These are phyloP conservation scores for Hycleus cichorii DNA, from an alignment of 1,140 invertebrate species.

Conservation along the genomic window DNA sequence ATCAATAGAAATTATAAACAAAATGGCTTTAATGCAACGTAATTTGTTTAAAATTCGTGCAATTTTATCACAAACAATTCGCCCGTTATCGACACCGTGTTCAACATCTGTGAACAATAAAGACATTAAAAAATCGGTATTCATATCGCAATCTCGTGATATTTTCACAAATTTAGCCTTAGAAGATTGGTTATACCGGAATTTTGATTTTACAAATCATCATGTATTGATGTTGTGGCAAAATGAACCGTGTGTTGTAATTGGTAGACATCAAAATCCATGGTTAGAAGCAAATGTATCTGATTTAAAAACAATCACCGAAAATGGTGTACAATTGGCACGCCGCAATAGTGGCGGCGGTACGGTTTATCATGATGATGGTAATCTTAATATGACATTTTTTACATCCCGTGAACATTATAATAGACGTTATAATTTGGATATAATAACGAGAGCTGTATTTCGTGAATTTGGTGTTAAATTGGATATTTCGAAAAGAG, in stretches of 20 bases:
- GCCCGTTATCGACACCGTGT: not conserved
- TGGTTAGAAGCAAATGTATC: conserved; percentile 82
- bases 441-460: conserved; percentile 72
- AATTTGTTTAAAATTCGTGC: conserved; percentile 18
- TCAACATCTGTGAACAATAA: conserved; percentile 12
- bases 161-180: conserved; percentile 87
- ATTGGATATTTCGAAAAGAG: conserved; percentile 63
- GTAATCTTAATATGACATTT: conserved; percentile 90
- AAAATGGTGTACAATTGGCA: conserved; percentile 63
- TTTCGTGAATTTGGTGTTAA: conserved; percentile 71
- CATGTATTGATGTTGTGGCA: conserved; percentile 84
- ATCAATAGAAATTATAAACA: not conserved
- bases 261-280: conserved; percentile 95
- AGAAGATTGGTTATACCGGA: conserved; percentile 90
- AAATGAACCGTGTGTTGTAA: conserved; percentile 89
- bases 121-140: conserved; percentile 63
- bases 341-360: conserved; percentile 93
- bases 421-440: conserved; percentile 75
- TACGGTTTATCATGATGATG: conserved; percentile 91
- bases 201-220: conserved; percentile 72
- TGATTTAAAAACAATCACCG: conserved; percentile 45
- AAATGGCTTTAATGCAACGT: conserved; percentile 35
- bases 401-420: conserved; percentile 72
- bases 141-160: conserved; percentile 84
- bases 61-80: conserved; percentile 7